Percentiles rank a stretch among this genome's conserved stretches.
These are phyloP conservation scores for Montipora capricornis DNA, from an alignment of 64 coral and sea anemone species.

Conservation along the genomic window DNA sequence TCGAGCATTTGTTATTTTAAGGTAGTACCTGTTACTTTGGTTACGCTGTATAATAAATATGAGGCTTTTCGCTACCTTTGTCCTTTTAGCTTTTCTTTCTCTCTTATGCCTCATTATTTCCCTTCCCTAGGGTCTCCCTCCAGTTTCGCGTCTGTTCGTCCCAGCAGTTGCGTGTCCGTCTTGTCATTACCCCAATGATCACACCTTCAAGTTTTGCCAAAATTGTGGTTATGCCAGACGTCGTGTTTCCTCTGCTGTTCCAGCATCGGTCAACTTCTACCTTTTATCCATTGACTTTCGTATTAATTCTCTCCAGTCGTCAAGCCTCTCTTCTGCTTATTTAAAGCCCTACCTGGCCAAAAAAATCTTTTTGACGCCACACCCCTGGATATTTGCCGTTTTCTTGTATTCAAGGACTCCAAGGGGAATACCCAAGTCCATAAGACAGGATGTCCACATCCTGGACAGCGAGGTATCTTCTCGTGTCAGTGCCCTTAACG, in stretches of 20 bases:
- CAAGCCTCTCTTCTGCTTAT: slow-evolving; percentile 27
- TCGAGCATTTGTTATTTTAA: not conserved
- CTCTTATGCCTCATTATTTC: not conserved
- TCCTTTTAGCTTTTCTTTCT: not conserved
- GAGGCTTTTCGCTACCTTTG: not conserved
- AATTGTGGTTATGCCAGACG: slow-evolving; percentile 59
- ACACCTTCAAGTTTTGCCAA: slow-evolving; percentile 60
- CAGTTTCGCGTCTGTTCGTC: slow-evolving; percentile 6
- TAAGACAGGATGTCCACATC: slow-evolving; percentile 8
- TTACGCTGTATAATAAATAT: not conserved
- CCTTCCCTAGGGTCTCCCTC: too few species aligned
- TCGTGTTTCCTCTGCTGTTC: not conserved
- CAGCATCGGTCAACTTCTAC: not conserved
- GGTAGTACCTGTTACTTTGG: too few species aligned
- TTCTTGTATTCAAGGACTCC: slow-evolving; percentile 57
- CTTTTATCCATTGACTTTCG: slow-evolving; percentile 37
- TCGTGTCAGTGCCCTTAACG: slow-evolving; percentile 21
- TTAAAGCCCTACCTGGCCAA: slow-evolving; percentile 23
- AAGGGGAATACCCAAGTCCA: slow-evolving; percentile 65
- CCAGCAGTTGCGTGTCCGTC: slow-evolving; percentile 56
- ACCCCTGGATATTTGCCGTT: slow-evolving; percentile 60
- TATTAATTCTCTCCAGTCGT: slow-evolving; percentile 16
- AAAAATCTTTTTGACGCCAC: slow-evolving; percentile 42
- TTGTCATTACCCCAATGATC: slow-evolving; percentile 56
- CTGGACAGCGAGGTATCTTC: slow-evolving; percentile 41